Base-by-base conservation (phyloP, 2,113 vertebrate genomes). In the Sinosuthora webbiana region DNA sequence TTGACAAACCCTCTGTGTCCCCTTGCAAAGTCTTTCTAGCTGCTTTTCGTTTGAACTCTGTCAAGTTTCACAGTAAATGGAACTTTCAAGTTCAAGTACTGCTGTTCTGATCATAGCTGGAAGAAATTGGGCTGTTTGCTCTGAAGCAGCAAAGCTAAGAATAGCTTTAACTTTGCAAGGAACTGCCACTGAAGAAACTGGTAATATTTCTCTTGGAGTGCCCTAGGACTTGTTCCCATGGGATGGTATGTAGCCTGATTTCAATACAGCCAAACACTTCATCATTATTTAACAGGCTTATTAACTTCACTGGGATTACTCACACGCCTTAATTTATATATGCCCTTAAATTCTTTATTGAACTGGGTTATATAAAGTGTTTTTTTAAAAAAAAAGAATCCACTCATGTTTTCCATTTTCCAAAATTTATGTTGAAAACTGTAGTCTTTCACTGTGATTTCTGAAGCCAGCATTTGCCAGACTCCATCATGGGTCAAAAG, bases 261-360 rank as follows among this genome's bases (percentile, higher is more conserved):
- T 89, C 84, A 85, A 65, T 77, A 90, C 11, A 87, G 74, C 59
- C 70, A 82, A 93, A 83, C 75, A 91, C 62, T 87, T 87, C 75
- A 91, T 65, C 75, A 59, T 73, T 86, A 57, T 85, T 94, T 88
- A 90, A 91, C 49, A 69, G 59, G 42, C 39, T 87, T 80, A 87
- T 13, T 91, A 74, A 86, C 57, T 93, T 91, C 81, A 80, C 70
- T 50, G 33, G 67, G 50, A 91, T 95, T 94, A 83, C 39, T 95
- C 75, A 90, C 27, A 83, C 75, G 73, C 63, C 68, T 90, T 73
- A 67, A 77, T 53, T 95, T 92, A 89, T 83, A 70, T 15, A 24
- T 86, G 49, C 33, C 50, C 30, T 91, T 89, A 87, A 92, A 94
- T 73, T 87, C 62, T 94, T 92, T 76, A 71, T 62, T 39, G 55